A percentile compares a stretch with the other conserved stretches of the same genome.
phyloP scores from a whole-genome alignment of 2,888 invertebrate species.

The Pristionchus entomophagus region DNA sequence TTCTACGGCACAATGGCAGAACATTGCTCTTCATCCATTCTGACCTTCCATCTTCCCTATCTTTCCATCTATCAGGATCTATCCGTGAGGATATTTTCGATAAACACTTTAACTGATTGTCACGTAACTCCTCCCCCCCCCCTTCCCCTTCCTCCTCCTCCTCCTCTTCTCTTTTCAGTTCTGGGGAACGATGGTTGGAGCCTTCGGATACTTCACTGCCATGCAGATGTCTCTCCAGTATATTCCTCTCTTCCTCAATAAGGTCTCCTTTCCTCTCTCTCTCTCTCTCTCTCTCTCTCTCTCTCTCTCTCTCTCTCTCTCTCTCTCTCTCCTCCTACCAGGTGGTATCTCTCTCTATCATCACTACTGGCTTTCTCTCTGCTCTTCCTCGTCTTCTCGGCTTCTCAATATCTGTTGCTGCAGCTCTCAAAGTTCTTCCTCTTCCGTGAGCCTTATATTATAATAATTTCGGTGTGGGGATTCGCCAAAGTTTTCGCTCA shows the following conservation, averaged over 20 bases:
- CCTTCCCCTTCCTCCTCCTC: no score
- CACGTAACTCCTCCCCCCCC: no score
- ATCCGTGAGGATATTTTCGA: no score
- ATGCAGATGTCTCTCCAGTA: constrained; percentile 62
- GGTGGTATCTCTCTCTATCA: constrained; percentile 55
- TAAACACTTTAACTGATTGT: neutral
- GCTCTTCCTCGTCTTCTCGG: constrained; percentile 54
- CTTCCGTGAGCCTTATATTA: constrained; percentile 12
- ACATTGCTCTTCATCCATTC: constrained; percentile 52
- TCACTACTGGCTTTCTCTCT: constrained; percentile 53
- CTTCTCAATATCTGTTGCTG: constrained; percentile 51
- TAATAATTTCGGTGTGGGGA: no score
- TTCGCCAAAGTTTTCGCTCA: no score
- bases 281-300: neutral
- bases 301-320: constrained; percentile 49
- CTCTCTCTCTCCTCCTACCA: constrained; percentile 52
- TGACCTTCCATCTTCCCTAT: constrained; percentile 62
- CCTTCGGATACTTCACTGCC: constrained; percentile 62
- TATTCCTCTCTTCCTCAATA: constrained; percentile 61
- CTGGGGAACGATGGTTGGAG: constrained; percentile 61
- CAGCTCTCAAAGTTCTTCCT: constrained; percentile 30
- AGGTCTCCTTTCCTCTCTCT: constrained; percentile 47
- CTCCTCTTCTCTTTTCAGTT: neutral
- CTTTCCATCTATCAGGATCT: constrained; percentile 61
- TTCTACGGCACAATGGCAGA: constrained; percentile 47